Evolutionary conservation across 1,140 invertebrate genomes (phyloP), one percentile per base, ranked within the genome.

Genomic region (Ptiloglossa arizonensis): DNA sequence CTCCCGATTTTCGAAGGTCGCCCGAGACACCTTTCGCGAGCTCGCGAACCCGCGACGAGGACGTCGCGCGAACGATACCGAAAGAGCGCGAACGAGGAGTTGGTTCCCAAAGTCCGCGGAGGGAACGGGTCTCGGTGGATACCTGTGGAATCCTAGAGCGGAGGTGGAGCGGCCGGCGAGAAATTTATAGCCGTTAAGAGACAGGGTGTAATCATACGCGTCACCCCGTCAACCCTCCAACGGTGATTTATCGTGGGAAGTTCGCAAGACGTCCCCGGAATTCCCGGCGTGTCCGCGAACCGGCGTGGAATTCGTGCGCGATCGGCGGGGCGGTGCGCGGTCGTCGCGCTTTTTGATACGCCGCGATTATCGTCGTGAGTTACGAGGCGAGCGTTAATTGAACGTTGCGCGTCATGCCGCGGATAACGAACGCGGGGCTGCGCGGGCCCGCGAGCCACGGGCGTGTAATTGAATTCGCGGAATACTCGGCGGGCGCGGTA

Each of bases 151-250:
- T 86, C 79, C 79, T 86, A 80, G 81, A 46, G 48, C 57, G 54
- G 48, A 76, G 84, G 70, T 76, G 72, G 74, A 68, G 52, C 79
- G 84, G 77, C 79, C 76, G 74, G 52, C 67, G 80, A 69, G 87
- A 90, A 88, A 92, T 92, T 92, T 92, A 92, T 92, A 88, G 88
- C 87, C 87, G 80, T 74, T 88, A 87, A 73, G 88, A 87, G 90
- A 90, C 90, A 91, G 87, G 89, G 87, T 92, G 89, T 91, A 91
- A 91, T 92, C 90, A 92, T 89, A 90, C 88, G 85, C 89, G 89
- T 92, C 89, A 91, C 87, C 89, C 89, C 87, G 87, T 91, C 89
- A 90, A 89, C 89, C 89, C 89, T 62, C 81, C 86, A 89, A 88
- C 87, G 80, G 84, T 91, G 90, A 92, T 91, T 92, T 91, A 92